Percentiles rank a stretch among this genome's conserved stretches.
Conservation (phyloP, 2,113 vertebrate genomes). For the Acrocephalus kingi region DNA sequence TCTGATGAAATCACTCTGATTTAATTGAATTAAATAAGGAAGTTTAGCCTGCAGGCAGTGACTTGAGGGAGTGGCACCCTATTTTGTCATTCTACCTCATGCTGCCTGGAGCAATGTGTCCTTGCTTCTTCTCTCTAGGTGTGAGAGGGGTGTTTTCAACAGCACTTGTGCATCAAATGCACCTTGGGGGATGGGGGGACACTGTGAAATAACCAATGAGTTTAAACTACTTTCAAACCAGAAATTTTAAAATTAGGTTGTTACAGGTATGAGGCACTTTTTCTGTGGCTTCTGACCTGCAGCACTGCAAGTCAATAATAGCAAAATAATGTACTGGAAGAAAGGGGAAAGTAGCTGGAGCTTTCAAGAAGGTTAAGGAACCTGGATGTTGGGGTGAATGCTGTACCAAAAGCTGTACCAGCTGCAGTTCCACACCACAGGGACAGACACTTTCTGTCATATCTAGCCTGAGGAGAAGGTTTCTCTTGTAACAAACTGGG, state of each 20-base stretch:
- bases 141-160: neutral
- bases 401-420: neutral
- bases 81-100: neutral
- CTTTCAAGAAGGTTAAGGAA: neutral
- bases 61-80: neutral
- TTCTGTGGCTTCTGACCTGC: neutral
- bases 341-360: neutral
- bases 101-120: neutral
- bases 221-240: neutral
- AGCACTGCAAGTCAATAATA: neutral
- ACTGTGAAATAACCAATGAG: accelerated
- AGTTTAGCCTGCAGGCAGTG: neutral
- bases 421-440: neutral
- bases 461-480: neutral
- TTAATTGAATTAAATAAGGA: neutral
- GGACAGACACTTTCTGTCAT: neutral
- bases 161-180: neutral
- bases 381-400: neutral
- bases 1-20: neutral
- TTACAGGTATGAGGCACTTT: neutral
- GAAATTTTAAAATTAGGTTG: neutral
- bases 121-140: neutral
- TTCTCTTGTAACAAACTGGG: neutral
- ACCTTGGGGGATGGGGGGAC: neutral
- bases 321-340: neutral